Percentiles rank a stretch among this genome's conserved stretches.
These are phyloP conservation scores for Sinodicranocentrus sp. DNA, from an alignment of 2,888 invertebrate species.

Conservation along the genomic window DNA sequence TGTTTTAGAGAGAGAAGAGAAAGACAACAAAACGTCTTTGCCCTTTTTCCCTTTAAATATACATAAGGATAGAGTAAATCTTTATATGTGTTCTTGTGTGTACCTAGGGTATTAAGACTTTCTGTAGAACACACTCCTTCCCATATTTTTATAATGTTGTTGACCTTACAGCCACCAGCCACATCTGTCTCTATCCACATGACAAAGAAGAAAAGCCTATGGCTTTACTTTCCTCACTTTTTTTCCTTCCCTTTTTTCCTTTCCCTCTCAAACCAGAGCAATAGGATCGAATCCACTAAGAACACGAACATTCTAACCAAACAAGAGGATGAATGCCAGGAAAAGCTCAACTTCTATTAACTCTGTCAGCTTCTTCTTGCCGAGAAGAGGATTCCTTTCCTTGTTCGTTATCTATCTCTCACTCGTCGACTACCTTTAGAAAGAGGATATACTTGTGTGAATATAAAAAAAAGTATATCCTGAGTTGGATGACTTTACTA, in stretches of 20 bases:
- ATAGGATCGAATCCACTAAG: slow-evolving; percentile 51
- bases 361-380: slow-evolving; percentile 52
- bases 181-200: slow-evolving; percentile 68
- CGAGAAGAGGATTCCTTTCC: slow-evolving; percentile 32
- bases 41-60: too few species aligned
- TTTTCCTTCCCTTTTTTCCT: slow-evolving; percentile 23
- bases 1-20: background rate
- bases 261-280: slow-evolving; percentile 50
- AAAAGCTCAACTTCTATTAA: slow-evolving; percentile 68
- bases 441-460: too few species aligned
- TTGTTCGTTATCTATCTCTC: slow-evolving; percentile 31
- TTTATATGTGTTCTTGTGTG: too few species aligned
- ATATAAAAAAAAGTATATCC: too few species aligned
- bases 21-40: background rate
- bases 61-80: too few species aligned
- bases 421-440: slow-evolving; percentile 38
- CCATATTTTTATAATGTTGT: slow-evolving; percentile 62
- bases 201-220: slow-evolving; percentile 60
- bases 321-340: slow-evolving; percentile 66
- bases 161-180: slow-evolving; percentile 65
- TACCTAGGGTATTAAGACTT: too few species aligned
- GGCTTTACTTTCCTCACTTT: slow-evolving; percentile 65
- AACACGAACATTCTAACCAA: slow-evolving; percentile 62
- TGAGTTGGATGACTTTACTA: too few species aligned
- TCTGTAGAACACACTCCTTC: slow-evolving; percentile 25